These are phyloP conservation scores for Keiferia lycopersicella DNA, from an alignment of 2,888 invertebrate species.

Conservation along the genomic window DNA sequence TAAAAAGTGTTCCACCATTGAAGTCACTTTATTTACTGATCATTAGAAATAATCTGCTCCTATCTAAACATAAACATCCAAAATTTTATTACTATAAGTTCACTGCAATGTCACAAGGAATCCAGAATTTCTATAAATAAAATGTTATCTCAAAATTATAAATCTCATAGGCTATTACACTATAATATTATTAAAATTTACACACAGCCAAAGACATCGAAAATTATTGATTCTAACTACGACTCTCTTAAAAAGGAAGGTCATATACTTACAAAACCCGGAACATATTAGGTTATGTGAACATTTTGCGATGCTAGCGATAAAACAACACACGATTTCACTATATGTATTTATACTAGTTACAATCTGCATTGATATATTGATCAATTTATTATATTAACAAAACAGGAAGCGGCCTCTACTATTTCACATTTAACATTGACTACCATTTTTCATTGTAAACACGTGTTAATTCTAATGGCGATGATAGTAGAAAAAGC, in stretches of 20 bases:
- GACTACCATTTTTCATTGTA: conserved; percentile 78
- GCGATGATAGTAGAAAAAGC: conserved; percentile 61
- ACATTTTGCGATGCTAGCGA: conserved; percentile 82
- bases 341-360: conserved; percentile 46
- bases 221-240: conserved; percentile 75
- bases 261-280: conserved; percentile 63
- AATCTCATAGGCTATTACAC: conserved; percentile 56
- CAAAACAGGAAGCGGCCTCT: conserved; percentile 62
- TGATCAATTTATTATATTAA: conserved; percentile 43
- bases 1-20: conserved; percentile 61
- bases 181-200: conserved; percentile 70
- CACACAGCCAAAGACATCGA: conserved; percentile 80
- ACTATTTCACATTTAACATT: conserved; percentile 48
- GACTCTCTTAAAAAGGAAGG: conserved; percentile 61
- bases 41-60: conserved; percentile 69
- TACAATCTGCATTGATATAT: conserved; percentile 24
- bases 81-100: conserved; percentile 43
- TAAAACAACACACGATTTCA: conserved; percentile 52
- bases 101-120: conserved; percentile 57
- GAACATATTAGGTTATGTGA: conserved; percentile 74
- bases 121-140: conserved; percentile 59
- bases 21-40: conserved; percentile 76
- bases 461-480: conserved; percentile 60
- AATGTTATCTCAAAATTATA: conserved; percentile 76
- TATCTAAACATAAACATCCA: conserved; percentile 76